A percentile compares a stretch with the other conserved stretches of the same genome.
Conservation (phyloP, 2,888 invertebrate species). For the Pedicia rivosa region DNA sequence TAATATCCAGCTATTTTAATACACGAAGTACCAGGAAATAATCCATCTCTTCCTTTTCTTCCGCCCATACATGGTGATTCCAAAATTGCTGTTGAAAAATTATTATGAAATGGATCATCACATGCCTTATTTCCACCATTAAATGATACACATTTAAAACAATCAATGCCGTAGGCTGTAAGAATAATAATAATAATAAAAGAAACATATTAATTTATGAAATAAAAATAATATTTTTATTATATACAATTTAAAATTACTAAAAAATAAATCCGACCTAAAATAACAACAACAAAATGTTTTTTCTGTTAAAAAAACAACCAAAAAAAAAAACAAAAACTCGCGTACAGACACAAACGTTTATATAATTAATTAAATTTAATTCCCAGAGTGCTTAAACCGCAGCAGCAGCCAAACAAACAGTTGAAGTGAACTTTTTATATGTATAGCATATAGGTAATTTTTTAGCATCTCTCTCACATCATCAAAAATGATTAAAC, state of each 20-base stretch:
- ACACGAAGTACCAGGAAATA: conserved; percentile 94
- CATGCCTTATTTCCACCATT: conserved; percentile 71
- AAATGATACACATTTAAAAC: conserved; percentile 92
- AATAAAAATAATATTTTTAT: neutral
- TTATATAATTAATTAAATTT: too few species aligned
- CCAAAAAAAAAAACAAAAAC: too few species aligned
- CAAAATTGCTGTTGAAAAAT: conserved; percentile 65
- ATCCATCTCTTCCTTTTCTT: conserved; percentile 76
- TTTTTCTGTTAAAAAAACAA: too few species aligned
- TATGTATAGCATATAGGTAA: too few species aligned
- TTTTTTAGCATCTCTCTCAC: too few species aligned
- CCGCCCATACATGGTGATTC: conserved; percentile 91
- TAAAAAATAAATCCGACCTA: too few species aligned
- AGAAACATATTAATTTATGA: neutral
- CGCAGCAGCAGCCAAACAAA: too few species aligned
- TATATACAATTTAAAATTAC: neutral
- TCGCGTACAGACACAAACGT: too few species aligned
- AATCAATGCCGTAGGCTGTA: conserved; percentile 61
- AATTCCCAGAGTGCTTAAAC: too few species aligned
- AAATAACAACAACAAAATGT: too few species aligned
- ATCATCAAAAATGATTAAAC: too few species aligned
- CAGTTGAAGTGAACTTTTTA: too few species aligned
- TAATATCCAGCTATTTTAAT: conserved; percentile 87
- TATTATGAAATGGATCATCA: conserved; percentile 93
- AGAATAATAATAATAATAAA: neutral